A percentile compares a stretch with the other conserved stretches of the same genome.
phyloP scores from a whole-genome alignment of 2,113 vertebrate species.

The Struthio camelus region DNA sequence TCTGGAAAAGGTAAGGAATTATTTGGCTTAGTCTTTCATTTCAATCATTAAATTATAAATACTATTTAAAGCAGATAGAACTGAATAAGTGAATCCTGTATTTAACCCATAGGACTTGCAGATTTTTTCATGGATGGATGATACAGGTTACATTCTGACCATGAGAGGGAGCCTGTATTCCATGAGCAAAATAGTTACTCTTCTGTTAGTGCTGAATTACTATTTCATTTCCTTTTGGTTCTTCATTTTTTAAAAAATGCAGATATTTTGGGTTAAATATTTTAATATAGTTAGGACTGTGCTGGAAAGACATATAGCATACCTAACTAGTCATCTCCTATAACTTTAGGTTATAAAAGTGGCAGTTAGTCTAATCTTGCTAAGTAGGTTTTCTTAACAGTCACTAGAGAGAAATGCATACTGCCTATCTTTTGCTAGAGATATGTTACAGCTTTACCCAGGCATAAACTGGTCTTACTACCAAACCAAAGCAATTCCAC shows the following conservation, averaged over 20 bases:
- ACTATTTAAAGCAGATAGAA: not conserved
- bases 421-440: not conserved
- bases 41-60: not conserved
- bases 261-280: not conserved
- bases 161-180: conserved; percentile 29
- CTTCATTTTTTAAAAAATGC: not conserved
- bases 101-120: not conserved
- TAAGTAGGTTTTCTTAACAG: not conserved
- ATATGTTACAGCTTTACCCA: not conserved
- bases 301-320: not conserved
- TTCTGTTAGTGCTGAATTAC: not conserved
- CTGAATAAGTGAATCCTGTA: not conserved
- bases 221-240: not conserved
- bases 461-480: not conserved
- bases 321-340: not conserved
- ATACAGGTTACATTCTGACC: not conserved
- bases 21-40: not conserved
- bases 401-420: not conserved
- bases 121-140: not conserved
- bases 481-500: not conserved
- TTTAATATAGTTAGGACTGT: not conserved
- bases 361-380: not conserved
- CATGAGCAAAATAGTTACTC: not conserved
- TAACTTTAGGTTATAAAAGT: not conserved
- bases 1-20: not conserved